Conservation (phyloP, 2,888 invertebrate species). For the Acrobeloides nanus region DNA sequence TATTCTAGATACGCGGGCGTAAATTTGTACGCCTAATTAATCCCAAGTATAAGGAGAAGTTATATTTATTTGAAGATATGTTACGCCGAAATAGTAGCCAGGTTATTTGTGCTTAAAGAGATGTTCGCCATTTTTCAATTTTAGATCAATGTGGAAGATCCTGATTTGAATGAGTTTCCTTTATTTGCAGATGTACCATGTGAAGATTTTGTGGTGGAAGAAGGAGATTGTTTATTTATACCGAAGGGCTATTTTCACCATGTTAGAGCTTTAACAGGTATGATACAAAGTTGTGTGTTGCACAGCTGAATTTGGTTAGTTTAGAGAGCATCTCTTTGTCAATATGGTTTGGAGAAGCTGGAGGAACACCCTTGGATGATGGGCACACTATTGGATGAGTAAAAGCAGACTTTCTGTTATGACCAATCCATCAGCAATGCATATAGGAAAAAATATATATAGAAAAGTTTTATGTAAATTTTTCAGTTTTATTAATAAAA, state of each 20-base stretch:
- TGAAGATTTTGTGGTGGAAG: slow-evolving; percentile 60
- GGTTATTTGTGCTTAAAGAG: slow-evolving; percentile 48
- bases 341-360: slow-evolving; percentile 22
- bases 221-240: slow-evolving; percentile 85
- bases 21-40: slow-evolving; percentile 80
- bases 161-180: slow-evolving; percentile 70
- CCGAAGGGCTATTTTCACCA: slow-evolving; percentile 97
- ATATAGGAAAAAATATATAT: no score
- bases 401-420: no score
- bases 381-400: no score
- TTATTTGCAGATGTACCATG: slow-evolving; percentile 58
- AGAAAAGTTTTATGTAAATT: no score
- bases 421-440: no score
- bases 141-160: slow-evolving; percentile 70
- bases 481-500: no score
- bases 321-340: slow-evolving; percentile 24
- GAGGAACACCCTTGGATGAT: no score
- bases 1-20: slow-evolving; percentile 66
- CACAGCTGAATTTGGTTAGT: background rate
- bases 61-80: slow-evolving; percentile 73
- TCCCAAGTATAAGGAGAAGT: slow-evolving; percentile 64
- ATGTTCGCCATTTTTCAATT: slow-evolving; percentile 7
- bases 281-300: background rate
- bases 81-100: slow-evolving; percentile 81
- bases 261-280: slow-evolving; percentile 68